Evolutionary conservation across 2,113 vertebrate species (phyloP).

Genomic region (Erythrocebus patas): DNA sequence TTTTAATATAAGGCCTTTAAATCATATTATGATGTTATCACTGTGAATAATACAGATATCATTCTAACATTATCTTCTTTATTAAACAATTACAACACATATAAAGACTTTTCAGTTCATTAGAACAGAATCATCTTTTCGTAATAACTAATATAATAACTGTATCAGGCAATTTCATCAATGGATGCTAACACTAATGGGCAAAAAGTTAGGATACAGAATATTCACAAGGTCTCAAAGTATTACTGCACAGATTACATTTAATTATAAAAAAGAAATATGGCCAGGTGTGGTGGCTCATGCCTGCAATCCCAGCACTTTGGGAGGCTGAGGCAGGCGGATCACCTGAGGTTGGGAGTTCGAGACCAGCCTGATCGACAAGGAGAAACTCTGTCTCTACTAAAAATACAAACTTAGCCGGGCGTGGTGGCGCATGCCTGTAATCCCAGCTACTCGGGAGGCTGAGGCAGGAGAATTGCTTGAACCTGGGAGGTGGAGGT

Average conservation of each 20-base stretch:
- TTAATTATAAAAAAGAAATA: neutral
- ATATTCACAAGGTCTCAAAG: neutral
- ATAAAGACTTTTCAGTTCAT: neutral
- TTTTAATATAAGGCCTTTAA: neutral
- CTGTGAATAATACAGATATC: neutral
- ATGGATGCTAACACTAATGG: neutral
- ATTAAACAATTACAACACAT: neutral
- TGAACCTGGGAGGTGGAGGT: no score
- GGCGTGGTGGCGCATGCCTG: rapidly evolving
- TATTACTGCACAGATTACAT: neutral
- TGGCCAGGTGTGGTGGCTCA: rapidly evolving
- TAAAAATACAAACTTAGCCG: no score
- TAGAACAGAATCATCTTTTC: neutral
- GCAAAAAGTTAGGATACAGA: neutral
- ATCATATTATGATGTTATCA: neutral
- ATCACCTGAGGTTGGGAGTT: no score
- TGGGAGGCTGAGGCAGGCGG: no score
- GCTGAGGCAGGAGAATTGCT: no score
- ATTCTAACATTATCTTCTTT: neutral
- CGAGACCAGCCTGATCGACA: no score
- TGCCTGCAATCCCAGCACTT: no score
- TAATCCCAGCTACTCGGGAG: no score
- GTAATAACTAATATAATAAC: neutral
- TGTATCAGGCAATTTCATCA: neutral
- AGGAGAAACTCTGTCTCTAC: no score